Evolutionary conservation across 2,113 vertebrate species (phyloP).

Genomic region (Solea solea): DNA sequence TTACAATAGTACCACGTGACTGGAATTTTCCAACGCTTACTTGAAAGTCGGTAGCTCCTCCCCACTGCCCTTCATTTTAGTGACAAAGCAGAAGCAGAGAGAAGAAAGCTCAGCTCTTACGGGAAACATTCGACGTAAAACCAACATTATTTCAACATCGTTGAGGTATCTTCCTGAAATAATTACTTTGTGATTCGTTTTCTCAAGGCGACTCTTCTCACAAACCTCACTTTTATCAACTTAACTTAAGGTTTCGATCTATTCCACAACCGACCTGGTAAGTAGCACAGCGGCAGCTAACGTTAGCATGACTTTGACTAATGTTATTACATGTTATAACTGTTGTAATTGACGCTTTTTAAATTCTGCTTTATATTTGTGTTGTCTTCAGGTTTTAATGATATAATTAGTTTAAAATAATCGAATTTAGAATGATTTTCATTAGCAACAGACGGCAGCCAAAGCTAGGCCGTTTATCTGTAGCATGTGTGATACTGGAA

Average conservation of each 20-base stretch:
- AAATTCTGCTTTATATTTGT: no score
- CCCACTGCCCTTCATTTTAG: rapidly evolving
- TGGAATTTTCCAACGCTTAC: conserved; percentile 44
- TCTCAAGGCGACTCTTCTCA: neutral
- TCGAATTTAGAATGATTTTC: neutral
- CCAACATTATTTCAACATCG: no score
- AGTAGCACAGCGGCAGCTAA: neutral
- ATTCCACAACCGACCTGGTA: conserved; percentile 26
- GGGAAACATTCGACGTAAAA: no score
- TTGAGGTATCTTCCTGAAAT: no score
- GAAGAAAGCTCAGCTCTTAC: no score
- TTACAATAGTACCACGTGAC: conserved; percentile 6
- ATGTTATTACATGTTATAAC: no score
- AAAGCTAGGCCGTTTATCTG: neutral
- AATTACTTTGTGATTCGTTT: neutral
- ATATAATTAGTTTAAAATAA: no score
- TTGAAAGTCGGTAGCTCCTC: neutral
- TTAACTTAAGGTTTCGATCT: conserved; percentile 2
- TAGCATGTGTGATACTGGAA: conserved; percentile 35
- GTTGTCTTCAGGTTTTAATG: no score
- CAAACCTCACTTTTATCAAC: neutral
- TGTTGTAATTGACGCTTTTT: no score
- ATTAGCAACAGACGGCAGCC: neutral
- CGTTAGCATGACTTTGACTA: no score
- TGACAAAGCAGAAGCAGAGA: neutral